Evolutionary conservation across 2,888 invertebrate genomes (phyloP).

Genomic region (Apeira syringaria): DNA sequence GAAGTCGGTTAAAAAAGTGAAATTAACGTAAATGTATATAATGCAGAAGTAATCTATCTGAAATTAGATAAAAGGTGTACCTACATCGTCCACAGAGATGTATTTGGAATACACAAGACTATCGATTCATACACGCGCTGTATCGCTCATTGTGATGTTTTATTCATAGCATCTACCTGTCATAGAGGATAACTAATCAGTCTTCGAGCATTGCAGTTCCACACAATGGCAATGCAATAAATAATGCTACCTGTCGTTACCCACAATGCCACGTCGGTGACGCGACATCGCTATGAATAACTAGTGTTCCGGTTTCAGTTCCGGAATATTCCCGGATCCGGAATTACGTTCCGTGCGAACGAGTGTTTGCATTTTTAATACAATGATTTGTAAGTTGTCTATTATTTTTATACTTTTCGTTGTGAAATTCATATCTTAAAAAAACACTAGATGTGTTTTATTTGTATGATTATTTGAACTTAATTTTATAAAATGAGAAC

Average conservation of each 20-base stretch:
- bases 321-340: constrained; percentile 22
- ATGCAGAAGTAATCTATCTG: too few species aligned
- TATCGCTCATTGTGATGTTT: constrained; percentile 14
- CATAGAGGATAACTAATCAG: constrained; percentile 30
- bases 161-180: constrained; percentile 29
- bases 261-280: constrained; percentile 35
- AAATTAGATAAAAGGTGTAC: too few species aligned
- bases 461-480: too few species aligned
- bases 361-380: constrained; percentile 20
- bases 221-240: constrained; percentile 31
- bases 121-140: neutral
- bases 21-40: too few species aligned
- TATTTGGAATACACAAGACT: neutral
- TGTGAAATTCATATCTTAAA: too few species aligned
- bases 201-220: constrained; percentile 21
- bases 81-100: too few species aligned
- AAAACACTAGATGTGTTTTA: too few species aligned
- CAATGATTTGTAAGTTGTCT: constrained; percentile 17
- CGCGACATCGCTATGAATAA: constrained; percentile 34
- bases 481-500: too few species aligned
- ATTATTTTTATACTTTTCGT: too few species aligned
- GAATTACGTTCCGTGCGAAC: constrained; percentile 9
- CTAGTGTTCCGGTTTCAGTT: constrained; percentile 24
- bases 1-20: too few species aligned
- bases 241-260: constrained; percentile 37